Conservation (phyloP, 2,888 invertebrate genomes). For the Bugulina stolonifera region DNA sequence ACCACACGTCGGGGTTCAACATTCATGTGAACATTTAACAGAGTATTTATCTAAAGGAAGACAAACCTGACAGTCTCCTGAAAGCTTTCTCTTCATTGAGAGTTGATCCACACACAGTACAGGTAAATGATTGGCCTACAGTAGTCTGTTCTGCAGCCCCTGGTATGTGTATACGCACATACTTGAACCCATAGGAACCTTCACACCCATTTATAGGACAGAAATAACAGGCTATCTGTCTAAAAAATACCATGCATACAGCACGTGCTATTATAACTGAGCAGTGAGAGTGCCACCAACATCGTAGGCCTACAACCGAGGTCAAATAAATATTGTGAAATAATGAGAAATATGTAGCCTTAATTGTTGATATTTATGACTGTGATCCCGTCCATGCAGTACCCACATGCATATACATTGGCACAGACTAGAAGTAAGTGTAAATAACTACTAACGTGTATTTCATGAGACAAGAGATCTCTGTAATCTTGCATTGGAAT, state of each 20-base stretch:
- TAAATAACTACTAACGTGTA: background rate
- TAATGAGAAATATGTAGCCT: too few species aligned
- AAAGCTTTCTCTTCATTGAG: background rate
- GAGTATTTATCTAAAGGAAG: too few species aligned
- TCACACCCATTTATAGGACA: slow-evolving; percentile 17
- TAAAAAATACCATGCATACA: too few species aligned
- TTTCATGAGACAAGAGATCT: background rate
- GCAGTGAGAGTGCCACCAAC: too few species aligned
- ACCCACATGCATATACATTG: too few species aligned
- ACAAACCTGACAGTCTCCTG: slow-evolving; percentile 7
- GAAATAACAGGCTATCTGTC: slow-evolving; percentile 18
- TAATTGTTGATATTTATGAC: too few species aligned
- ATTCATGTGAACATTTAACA: too few species aligned
- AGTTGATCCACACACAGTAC: background rate
- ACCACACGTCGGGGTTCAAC: too few species aligned
- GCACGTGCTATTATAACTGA: too few species aligned
- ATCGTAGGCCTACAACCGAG: too few species aligned
- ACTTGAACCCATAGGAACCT: slow-evolving; percentile 18
- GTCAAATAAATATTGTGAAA: too few species aligned
- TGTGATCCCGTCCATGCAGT: too few species aligned
- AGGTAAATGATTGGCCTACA: background rate
- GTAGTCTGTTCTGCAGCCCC: slow-evolving; percentile 18
- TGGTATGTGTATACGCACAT: slow-evolving; percentile 9
- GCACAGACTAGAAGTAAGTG: background rate
- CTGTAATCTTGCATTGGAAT: background rate